These are phyloP conservation scores for Hyalella azteca DNA, from an alignment of 2,888 invertebrate genomes.

Conservation along the genomic window DNA sequence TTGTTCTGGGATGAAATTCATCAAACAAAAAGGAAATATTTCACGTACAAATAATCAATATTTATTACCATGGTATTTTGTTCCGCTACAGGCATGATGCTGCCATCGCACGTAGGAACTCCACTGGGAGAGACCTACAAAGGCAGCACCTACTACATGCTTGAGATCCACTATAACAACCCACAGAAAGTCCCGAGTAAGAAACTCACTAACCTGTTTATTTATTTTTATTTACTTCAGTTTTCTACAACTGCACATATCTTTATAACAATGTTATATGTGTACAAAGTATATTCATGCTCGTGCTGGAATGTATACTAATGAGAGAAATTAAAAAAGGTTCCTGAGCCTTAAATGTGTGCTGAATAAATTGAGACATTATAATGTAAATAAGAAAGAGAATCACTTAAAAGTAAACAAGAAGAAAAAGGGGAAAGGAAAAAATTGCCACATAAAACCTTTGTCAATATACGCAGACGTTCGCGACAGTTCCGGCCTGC, in stretches of 20 bases:
- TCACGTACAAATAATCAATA: no score
- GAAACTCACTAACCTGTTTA: background rate
- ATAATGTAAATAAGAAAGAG: background rate
- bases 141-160: slow-evolving; percentile 79
- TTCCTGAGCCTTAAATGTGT: background rate
- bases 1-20: no score
- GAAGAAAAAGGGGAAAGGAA: background rate
- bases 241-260: no score
- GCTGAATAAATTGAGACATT: no score
- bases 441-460: background rate
- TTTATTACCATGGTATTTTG: no score
- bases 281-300: no score
- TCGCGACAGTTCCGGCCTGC: slow-evolving; percentile 69
- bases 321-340: background rate
- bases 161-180: slow-evolving; percentile 91
- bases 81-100: slow-evolving; percentile 79
- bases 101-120: slow-evolving; percentile 76
- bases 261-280: no score
- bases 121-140: slow-evolving; percentile 77
- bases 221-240: no score
- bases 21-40: no score
- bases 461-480: slow-evolving; percentile 46
- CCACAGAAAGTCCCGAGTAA: slow-evolving; percentile 60
- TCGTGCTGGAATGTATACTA: no score
- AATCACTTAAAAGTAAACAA: background rate